Evolutionary conservation across 2,888 invertebrate genomes (phyloP), one percentile per base, ranked within the genome.

Genomic region (Steinernema carpocapsae): DNA sequence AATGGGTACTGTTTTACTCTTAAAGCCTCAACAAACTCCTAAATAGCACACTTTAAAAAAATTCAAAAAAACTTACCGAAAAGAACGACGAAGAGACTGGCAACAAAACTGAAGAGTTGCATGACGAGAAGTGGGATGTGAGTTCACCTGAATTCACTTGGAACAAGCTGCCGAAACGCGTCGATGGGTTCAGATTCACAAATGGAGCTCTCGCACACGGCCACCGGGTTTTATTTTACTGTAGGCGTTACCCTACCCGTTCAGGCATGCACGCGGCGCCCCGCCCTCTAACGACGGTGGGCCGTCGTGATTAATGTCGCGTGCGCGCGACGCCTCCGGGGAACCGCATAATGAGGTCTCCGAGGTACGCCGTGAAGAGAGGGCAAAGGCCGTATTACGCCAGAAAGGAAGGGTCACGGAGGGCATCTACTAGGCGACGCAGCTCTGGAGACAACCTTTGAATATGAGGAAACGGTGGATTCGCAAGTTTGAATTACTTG

Each of bases 261-360:
- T 2, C 22, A 22, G 52, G 52, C 52, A 17, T 52, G 52, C 52
- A 37, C 64, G 17, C 17, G 17, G 64, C 48, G 64, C 64, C 14
- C 64, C 64, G 64, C 64, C 64, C 64, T n/a, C 48, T 48, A n/a
- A n/a, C 48, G 64, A 14, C 22, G 37, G 37, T 37, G 37, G 37
- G 37, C 37, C 37, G 64, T 29, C 64, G 64, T 64, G 64, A 64
- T 64, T 64, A 64, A 64, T 64, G 64, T 64, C 64, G 64, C 64
- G 64, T 26, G 56, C 56, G 64, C 14, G 43, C 48, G 48, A 19
- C 64, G 64, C 64, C 64, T 64, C 64, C 29, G 29, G 64, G 64
- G 32, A 64, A 14, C 24, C 64, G 64, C 64, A 19, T 48, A 48
- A 48, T 48, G 48, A 48, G 48, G 48, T 48, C 48, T 17, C n/a